Percentiles rank a stretch among this genome's conserved stretches.
phyloP scores from a whole-genome alignment of 2,113 vertebrate genomes.

The Bostrychus sinensis region DNA sequence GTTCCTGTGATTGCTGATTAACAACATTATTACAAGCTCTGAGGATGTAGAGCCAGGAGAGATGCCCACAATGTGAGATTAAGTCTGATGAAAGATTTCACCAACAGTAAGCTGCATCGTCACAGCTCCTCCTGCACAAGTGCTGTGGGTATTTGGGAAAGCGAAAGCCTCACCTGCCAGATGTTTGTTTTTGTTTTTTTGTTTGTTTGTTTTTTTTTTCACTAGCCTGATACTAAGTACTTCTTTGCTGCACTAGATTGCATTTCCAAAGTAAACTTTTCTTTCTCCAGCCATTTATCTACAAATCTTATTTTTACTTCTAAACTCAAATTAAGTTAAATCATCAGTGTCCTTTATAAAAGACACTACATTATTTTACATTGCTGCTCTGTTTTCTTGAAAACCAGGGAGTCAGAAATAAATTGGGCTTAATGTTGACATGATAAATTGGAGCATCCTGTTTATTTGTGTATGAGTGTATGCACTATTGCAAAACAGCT shows the following conservation, averaged over 20 bases:
- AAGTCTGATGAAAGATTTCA: background rate
- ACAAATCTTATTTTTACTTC: background rate
- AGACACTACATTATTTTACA: background rate
- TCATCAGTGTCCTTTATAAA: background rate
- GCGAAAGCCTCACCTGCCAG: background rate
- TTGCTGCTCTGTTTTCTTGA: background rate
- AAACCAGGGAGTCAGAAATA: no score
- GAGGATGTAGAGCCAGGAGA: background rate
- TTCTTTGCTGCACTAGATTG: background rate
- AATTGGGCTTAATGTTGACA: background rate
- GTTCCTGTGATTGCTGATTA: background rate
- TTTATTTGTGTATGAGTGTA: background rate
- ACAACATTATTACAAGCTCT: background rate
- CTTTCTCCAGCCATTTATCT: background rate
- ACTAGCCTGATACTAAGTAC: background rate
- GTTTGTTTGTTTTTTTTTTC: no score
- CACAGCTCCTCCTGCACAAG: background rate
- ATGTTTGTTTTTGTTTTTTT: background rate
- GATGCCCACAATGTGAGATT: background rate
- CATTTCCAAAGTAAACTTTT: background rate
- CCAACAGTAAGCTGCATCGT: background rate
- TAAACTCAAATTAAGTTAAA: background rate
- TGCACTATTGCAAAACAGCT: no score
- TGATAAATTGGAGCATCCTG: background rate
- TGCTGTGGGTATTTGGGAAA: background rate